Percentiles rank a stretch among this genome's conserved stretches.
Conservation (phyloP, 2,113 vertebrate genomes). For the Perognathus longimembris region DNA sequence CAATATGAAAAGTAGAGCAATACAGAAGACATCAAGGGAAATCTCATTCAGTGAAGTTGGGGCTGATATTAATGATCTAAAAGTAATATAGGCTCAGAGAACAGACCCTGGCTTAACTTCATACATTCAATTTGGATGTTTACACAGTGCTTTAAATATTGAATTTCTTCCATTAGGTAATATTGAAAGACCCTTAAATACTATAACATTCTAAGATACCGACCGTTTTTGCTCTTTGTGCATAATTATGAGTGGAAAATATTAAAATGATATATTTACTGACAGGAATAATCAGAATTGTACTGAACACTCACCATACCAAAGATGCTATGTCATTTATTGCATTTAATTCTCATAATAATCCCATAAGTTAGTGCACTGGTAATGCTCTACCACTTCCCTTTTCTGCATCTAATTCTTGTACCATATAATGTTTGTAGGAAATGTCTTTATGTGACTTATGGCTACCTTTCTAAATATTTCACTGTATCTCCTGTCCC, state of each 20-base stretch:
- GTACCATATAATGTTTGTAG: not conserved
- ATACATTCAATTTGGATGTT: not conserved
- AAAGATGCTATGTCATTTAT: not conserved
- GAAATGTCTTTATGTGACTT: not conserved
- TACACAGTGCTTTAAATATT: not conserved
- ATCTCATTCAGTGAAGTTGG: too few species aligned
- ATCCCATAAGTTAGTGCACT: rapidly evolving
- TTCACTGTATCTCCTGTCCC: not conserved
- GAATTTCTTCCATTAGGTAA: not conserved
- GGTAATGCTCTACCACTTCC: rapidly evolving
- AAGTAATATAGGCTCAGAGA: not conserved
- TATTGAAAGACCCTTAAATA: not conserved
- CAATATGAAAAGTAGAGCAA: not conserved
- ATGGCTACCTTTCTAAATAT: not conserved
- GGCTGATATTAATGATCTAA: not conserved
- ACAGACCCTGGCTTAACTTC: not conserved
- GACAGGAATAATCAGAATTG: not conserved
- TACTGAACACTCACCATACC: not conserved
- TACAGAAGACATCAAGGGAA: not conserved
- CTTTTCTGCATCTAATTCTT: not conserved
- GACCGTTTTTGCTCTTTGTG: not conserved
- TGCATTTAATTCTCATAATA: not conserved
- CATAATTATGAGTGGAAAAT: not conserved
- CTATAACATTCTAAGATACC: not conserved
- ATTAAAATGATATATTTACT: not conserved